These are phyloP conservation scores for Willisornis vidua DNA, from an alignment of 2,113 vertebrate species.

Conservation along the genomic window DNA sequence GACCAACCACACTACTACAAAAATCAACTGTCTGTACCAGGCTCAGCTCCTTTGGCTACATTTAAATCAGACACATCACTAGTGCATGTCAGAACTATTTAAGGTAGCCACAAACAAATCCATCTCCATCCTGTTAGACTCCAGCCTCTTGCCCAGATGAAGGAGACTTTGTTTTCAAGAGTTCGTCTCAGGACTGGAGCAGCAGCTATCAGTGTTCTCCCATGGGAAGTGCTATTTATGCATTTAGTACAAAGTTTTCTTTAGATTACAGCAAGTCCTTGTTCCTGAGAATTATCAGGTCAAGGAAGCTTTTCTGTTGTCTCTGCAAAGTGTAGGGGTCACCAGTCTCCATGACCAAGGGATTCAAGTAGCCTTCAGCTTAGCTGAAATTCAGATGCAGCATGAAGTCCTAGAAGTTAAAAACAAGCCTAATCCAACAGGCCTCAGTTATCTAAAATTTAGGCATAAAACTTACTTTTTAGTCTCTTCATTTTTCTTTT, in stretches of 20 bases:
- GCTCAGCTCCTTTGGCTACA: not conserved
- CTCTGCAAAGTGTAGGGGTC: not conserved
- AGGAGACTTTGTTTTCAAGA: not conserved
- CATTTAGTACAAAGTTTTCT: not conserved
- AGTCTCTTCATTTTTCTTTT: slow-evolving; percentile 55
- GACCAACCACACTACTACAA: not conserved
- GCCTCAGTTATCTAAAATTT: not conserved
- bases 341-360: not conserved
- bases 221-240: not conserved
- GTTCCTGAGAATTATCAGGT: not conserved
- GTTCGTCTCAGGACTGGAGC: not conserved
- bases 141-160: not conserved
- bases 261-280: not conserved
- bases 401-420: not conserved
- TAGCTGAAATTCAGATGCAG: not conserved
- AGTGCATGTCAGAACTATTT: not conserved
- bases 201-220: not conserved
- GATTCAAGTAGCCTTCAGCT: not conserved
- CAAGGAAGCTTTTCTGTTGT: not conserved
- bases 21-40: not conserved
- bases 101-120: not conserved
- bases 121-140: not conserved
- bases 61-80: not conserved
- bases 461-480: slow-evolving; percentile 43
- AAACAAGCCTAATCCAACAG: not conserved